Conservation (phyloP, 1,140 invertebrate genomes). For the Oncopodura yosiiana region DNA sequence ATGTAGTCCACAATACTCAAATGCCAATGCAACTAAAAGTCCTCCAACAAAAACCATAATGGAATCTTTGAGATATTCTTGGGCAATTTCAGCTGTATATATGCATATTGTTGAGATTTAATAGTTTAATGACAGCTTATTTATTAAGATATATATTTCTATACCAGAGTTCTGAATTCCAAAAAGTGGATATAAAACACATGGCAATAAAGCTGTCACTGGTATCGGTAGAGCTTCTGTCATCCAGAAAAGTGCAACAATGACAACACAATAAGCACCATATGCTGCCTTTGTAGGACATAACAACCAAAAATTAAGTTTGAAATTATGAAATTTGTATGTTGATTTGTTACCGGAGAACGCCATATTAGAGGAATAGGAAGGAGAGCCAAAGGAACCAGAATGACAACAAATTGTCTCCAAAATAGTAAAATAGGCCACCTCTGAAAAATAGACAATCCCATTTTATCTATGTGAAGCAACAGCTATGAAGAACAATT, state of each 20-base stretch:
- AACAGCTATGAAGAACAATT: too few relatives aligned
- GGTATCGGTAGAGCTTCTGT: conserved; percentile 48
- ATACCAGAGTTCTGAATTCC: conserved; percentile 39
- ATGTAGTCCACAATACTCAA: conserved; percentile 74
- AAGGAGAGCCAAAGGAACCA: conserved; percentile 14
- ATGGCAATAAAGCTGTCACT: conserved; percentile 46
- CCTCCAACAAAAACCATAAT: conserved; percentile 77
- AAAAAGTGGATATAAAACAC: conserved; percentile 44
- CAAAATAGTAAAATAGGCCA: conserved; percentile 27
- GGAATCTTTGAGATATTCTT: conserved; percentile 65
- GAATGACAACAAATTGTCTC: conserved; percentile 26
- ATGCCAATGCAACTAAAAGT: conserved; percentile 69
- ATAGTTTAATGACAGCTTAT: too few relatives aligned
- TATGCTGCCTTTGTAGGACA: conserved; percentile 36
- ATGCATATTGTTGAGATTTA: too few relatives aligned
- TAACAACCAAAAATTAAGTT: conserved; percentile 24
- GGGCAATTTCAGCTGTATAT: conserved; percentile 30
- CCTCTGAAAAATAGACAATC: background rate
- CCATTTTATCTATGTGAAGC: too few relatives aligned
- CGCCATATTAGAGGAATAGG: conserved; percentile 9
- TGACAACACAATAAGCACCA: conserved; percentile 43
- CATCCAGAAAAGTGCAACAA: conserved; percentile 49
- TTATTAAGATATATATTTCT: too few relatives aligned
- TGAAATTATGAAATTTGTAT: background rate
- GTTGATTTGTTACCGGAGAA: background rate